Evolutionary conservation across 2,797 vertebrate species (phyloP), one percentile per base, ranked within the genome.

Genomic region (Ataeniobius toweri): DNA sequence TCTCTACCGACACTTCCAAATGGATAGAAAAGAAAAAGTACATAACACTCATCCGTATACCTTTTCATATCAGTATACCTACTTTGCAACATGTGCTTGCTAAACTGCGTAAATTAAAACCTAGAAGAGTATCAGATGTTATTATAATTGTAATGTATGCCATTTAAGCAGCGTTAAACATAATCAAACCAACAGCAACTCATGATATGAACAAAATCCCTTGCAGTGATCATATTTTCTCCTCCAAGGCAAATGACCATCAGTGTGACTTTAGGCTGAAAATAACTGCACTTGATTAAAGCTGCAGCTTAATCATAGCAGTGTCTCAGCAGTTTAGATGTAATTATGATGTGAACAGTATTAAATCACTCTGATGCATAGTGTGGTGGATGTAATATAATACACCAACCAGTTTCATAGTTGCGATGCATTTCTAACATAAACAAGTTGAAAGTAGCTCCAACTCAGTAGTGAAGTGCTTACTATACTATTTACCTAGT

Each of bases 311-410:
- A 75, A 78, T 75, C 74, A 86, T 71, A 41, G 65, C 65, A 71
- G 39, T 9, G 79, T 58, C 75, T 71, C 72, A 51, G 79, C 73
- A 82, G 76, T 86, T 83, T 70, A 79, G 84, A 90, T 91, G 76
- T 16, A 82, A 86, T 84, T 85, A 87, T 72, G 83, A 88, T 85
- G 74, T 77, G 80, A 85, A 78, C 77, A 12, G 20, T 67, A 67
- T 67, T 41, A 41, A 67, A 41, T 18, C 31, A 39, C 36, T 18
- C 31, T 22, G 36, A 22, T 20, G 20, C 63, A 67, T 22, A 67
- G 39, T 22, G 9, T 67, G 63, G 3, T 22, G 63, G 63, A 18
- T 24, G 63, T 12, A 41, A 67, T 41, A 67, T 67, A 10, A 22
- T 10, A 41, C 63, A 67, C 7, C 63, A 12, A 5, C 31, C 1